phyloP scores from a whole-genome alignment of 37 sponge, comb jelly and placozoan genomes.

The Bolinopsis microptera region DNA sequence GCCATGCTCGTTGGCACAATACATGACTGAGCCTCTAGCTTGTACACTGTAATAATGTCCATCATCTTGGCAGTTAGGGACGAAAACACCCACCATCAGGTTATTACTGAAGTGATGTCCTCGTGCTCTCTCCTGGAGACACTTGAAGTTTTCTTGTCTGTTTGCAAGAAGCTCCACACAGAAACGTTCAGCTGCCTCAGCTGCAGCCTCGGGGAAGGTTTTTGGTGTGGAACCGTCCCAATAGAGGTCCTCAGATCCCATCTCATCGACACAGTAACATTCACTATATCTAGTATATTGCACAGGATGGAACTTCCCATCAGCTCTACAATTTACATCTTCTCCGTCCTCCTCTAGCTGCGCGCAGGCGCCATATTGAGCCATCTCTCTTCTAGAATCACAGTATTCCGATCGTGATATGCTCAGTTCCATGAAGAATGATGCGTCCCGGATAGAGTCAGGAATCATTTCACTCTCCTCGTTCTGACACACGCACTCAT shows the following conservation, averaged over 20 bases:
- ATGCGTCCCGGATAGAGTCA: neutral
- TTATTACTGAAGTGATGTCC: neutral
- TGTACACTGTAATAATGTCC: neutral
- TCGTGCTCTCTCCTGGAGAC: neutral
- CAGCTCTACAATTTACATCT: neutral
- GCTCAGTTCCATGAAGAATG: neutral
- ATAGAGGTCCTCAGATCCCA: neutral
- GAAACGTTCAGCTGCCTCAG: neutral
- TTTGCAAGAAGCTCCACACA: neutral
- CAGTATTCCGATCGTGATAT: neutral
- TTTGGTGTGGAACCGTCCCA: neutral
- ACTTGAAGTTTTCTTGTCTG: neutral
- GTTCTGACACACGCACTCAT: neutral
- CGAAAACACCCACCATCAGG: slow-evolving; percentile 23
- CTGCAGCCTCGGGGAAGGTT: neutral
- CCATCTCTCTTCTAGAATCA: neutral
- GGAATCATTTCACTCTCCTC: neutral
- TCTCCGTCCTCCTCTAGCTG: neutral
- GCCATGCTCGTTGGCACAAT: neutral
- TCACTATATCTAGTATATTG: neutral
- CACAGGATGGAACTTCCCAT: neutral
- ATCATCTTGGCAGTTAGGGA: neutral
- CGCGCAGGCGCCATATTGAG: neutral
- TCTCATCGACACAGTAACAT: neutral
- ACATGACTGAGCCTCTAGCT: neutral